These are phyloP conservation scores for Magallana nippona DNA, from an alignment of 2,888 invertebrate genomes.

Conservation along the genomic window DNA sequence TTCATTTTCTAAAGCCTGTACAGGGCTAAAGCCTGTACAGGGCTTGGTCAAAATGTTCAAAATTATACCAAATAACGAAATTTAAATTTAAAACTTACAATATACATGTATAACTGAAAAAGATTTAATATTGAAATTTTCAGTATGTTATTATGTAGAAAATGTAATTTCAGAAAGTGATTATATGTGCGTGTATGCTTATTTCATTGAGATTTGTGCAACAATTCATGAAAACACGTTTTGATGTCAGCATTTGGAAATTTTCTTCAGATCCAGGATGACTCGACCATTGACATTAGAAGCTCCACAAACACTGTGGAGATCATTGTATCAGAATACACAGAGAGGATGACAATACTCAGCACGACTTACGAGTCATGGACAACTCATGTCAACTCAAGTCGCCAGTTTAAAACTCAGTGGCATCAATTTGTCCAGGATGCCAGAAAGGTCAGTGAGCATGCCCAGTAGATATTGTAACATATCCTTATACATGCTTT, in stretches of 20 bases:
- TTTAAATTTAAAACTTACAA: too few relatives aligned
- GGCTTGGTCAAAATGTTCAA: too few relatives aligned
- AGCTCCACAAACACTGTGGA: constrained; percentile 75
- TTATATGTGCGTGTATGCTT: background rate
- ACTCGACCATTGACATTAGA: constrained; percentile 74
- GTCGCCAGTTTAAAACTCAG: constrained; percentile 81
- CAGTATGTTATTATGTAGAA: too few relatives aligned
- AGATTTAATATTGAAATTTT: too few relatives aligned
- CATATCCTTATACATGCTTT: background rate
- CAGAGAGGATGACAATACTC: constrained; percentile 79
- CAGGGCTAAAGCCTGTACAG: too few relatives aligned
- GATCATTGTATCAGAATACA: constrained; percentile 71
- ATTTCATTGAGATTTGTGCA: background rate
- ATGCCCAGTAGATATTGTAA: background rate
- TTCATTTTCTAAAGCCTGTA: too few relatives aligned
- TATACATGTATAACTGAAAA: too few relatives aligned
- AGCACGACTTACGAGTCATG: constrained; percentile 87
- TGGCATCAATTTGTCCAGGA: constrained; percentile 84
- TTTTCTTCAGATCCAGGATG: constrained; percentile 73
- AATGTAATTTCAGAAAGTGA: too few relatives aligned
- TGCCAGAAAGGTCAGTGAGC: constrained; percentile 84
- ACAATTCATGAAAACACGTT: background rate
- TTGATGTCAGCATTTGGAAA: background rate
- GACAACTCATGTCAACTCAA: constrained; percentile 84
- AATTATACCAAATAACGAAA: too few relatives aligned